phyloP scores from a whole-genome alignment of 2,113 vertebrate species.

The Pluvianellus socialis region DNA sequence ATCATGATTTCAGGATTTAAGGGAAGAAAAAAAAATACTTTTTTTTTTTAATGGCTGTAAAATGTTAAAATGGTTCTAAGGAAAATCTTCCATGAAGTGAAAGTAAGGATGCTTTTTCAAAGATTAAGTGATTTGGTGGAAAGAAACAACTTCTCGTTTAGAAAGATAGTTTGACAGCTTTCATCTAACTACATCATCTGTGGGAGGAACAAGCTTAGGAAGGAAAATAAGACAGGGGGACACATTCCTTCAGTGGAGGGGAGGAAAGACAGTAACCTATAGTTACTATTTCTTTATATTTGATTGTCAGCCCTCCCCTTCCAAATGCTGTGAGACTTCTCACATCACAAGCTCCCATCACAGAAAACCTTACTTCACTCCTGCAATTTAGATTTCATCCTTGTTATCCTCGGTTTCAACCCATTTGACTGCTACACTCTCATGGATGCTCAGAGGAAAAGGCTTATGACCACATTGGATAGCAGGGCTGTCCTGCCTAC shows the following conservation, averaged over 20 bases:
- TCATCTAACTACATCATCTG: not conserved
- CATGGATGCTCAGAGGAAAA: not conserved
- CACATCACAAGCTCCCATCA: not conserved
- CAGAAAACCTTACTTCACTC: not conserved
- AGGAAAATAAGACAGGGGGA: not conserved
- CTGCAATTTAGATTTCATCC: not conserved
- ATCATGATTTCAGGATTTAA: not conserved
- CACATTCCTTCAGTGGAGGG: not conserved
- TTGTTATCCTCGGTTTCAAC: not conserved
- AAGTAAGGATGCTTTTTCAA: not conserved
- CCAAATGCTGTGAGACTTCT: not conserved
- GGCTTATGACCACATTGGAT: not conserved
- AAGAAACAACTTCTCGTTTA: not conserved
- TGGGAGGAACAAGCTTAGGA: not conserved
- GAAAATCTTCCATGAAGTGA: not conserved
- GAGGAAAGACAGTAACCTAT: not conserved
- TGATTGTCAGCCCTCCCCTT: not conserved
- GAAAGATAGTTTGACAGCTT: not conserved
- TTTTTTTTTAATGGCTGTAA: not conserved
- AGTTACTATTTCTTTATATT: not conserved
- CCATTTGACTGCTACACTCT: not conserved
- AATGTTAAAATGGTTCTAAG: not conserved
- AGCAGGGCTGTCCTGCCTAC: not conserved
- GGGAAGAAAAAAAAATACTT: not conserved
- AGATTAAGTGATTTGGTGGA: not conserved